Percentiles rank a stretch among this genome's conserved stretches.
Conservation (phyloP, 1,140 invertebrate genomes). For the Atta colombica region DNA sequence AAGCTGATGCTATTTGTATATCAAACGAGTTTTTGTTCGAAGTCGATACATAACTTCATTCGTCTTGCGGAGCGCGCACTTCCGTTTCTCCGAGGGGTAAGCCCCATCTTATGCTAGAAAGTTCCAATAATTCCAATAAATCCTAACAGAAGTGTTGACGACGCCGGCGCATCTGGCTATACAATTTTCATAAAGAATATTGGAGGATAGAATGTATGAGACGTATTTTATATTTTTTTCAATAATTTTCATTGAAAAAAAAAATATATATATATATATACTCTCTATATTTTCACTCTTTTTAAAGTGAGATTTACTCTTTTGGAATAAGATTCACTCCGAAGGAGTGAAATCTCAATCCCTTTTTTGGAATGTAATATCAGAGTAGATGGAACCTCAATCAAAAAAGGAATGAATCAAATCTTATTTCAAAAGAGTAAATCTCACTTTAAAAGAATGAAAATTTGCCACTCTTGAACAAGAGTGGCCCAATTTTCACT, state of each 20-base stretch:
- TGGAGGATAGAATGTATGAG: constrained; percentile 6
- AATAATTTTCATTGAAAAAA: constrained; percentile 12
- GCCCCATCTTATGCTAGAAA: constrained; percentile 58
- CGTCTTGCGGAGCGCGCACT: constrained; percentile 52
- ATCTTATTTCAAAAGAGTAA: no score
- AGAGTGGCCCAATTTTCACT: no score
- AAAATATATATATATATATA: neutral
- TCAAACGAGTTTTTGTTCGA: constrained; percentile 62
- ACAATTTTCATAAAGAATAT: constrained; percentile 30
- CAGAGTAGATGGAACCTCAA: no score
- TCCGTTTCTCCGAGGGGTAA: constrained; percentile 65
- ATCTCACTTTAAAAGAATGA: no score
- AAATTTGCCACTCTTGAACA: no score
- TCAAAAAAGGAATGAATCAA: no score
- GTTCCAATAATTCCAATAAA: constrained; percentile 79
- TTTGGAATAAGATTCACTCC: no score
- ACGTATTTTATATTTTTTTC: neutral
- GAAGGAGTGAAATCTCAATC: no score
- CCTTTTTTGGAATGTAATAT: no score
- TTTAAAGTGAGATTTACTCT: no score
- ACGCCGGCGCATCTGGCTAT: constrained; percentile 13
- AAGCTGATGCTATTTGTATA: constrained; percentile 63
- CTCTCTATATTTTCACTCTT: no score
- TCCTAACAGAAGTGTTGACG: constrained; percentile 70
- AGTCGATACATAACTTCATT: constrained; percentile 65